A percentile compares a stretch with the other conserved stretches of the same genome.
These are phyloP conservation scores for Sparus aurata DNA, from an alignment of 2,797 vertebrate species.

Conservation along the genomic window DNA sequence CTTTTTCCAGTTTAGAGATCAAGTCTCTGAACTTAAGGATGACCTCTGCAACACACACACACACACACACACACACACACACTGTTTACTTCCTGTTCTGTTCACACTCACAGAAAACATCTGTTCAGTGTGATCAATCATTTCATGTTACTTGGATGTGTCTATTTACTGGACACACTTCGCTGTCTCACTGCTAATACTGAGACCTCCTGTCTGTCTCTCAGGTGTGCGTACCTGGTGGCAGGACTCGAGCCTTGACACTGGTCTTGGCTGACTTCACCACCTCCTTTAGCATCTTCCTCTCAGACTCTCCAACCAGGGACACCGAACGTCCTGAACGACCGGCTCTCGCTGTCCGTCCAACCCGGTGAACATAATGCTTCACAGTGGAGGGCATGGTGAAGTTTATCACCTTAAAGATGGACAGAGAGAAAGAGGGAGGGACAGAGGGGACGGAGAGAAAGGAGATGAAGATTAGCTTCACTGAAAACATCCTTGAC, in stretches of 20 bases:
- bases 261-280: conserved; percentile 91
- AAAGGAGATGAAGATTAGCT: too few species aligned
- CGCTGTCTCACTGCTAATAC: background rate
- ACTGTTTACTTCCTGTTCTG: background rate
- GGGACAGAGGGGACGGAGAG: too few species aligned
- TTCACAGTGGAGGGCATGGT: conserved; percentile 97
- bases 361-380: conserved; percentile 97
- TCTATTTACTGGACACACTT: background rate
- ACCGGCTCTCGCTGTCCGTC: conserved; percentile 93
- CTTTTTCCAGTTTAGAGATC: conserved; percentile 94
- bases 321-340: conserved; percentile 94
- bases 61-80: background rate
- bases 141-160: background rate
- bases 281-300: conserved; percentile 96
- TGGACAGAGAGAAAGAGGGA: background rate
- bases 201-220: background rate
- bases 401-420: conserved; percentile 95
- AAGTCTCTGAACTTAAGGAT: conserved; percentile 95
- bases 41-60: conserved; percentile 87
- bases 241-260: conserved; percentile 94
- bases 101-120: background rate
- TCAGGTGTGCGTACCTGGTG: conserved; percentile 85
- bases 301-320: conserved; percentile 94
- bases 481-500: too few species aligned
- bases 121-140: background rate